These are phyloP conservation scores for Nannobrachium achirus DNA, from an alignment of 2,113 vertebrate species.

Conservation along the genomic window DNA sequence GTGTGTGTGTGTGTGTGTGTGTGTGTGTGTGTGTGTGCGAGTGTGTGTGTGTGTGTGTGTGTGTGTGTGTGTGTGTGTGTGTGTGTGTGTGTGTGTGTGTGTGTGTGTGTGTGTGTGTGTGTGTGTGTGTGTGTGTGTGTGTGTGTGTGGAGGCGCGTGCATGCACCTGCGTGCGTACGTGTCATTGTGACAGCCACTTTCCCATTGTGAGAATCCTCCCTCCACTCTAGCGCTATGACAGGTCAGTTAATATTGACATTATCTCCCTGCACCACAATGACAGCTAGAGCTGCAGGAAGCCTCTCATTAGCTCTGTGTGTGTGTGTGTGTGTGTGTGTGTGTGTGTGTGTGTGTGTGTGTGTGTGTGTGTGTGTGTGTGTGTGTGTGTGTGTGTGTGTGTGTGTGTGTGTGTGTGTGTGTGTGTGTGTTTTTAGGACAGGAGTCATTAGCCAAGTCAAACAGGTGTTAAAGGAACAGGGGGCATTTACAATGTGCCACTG, in stretches of 20 bases:
- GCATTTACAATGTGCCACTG: constrained; percentile 41
- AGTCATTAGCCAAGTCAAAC: constrained; percentile 69
- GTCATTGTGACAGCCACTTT: constrained; percentile 31
- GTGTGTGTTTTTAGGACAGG: constrained; percentile 16
- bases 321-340: constrained; percentile 6
- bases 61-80: neutral
- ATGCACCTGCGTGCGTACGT: no score
- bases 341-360: constrained; percentile 10
- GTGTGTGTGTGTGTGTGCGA: no score
- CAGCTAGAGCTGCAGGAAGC: constrained; percentile 67
- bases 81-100: neutral
- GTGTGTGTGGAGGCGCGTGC: no score
- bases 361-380: constrained; percentile 37
- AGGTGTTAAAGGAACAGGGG: constrained; percentile 68
- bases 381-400: neutral
- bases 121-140: no score
- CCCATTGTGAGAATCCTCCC: constrained; percentile 41
- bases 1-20: no score
- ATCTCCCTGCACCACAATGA: constrained; percentile 54
- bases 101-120: no score
- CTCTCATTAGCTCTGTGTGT: constrained; percentile 58
- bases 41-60: no score
- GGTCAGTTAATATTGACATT: constrained; percentile 77
- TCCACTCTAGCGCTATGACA: constrained; percentile 53
- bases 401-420: neutral